A percentile compares a stretch with the other conserved stretches of the same genome.
These are phyloP conservation scores for Microplitis manilae DNA, from an alignment of 2,888 invertebrate genomes.

Conservation along the genomic window DNA sequence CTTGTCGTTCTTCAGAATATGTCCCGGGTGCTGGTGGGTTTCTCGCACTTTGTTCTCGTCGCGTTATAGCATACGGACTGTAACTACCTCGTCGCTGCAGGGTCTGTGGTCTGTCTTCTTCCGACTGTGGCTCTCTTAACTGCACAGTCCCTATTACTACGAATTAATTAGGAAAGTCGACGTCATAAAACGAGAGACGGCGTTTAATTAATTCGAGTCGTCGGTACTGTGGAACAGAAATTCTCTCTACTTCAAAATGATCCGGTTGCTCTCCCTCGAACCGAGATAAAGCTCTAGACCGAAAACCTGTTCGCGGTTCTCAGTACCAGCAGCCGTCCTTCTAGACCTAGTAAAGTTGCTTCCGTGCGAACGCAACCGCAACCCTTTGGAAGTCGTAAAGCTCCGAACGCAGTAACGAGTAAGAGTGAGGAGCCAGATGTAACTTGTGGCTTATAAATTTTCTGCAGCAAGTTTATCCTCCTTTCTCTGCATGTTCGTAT, in stretches of 20 bases:
- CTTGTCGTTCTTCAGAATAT: too few relatives aligned
- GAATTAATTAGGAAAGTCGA: conserved; percentile 57
- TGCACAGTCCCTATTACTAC: conserved; percentile 45
- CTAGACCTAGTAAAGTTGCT: conserved; percentile 39
- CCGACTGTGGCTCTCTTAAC: not conserved
- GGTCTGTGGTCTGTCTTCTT: not conserved
- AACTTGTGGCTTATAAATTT: conserved; percentile 45
- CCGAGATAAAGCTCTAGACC: conserved; percentile 43
- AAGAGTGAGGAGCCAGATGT: conserved; percentile 44
- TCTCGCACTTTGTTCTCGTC: conserved; percentile 21
- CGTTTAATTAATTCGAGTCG: conserved; percentile 56
- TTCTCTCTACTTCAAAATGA: conserved; percentile 51
- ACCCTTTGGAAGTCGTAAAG: conserved; percentile 57
- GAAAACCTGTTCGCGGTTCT: conserved; percentile 36
- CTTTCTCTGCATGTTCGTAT: not conserved
- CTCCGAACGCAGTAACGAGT: conserved; percentile 31
- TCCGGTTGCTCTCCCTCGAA: conserved; percentile 41
- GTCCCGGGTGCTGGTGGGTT: too few relatives aligned
- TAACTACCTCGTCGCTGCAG: too few relatives aligned
- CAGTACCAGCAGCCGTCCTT: conserved; percentile 13
- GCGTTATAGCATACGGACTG: conserved; percentile 18
- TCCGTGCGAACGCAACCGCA: conserved; percentile 50
- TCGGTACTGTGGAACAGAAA: conserved; percentile 46
- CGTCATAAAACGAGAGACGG: conserved; percentile 52
- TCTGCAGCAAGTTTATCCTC: not conserved